These are phyloP conservation scores for Chaenocephalus aceratus DNA, from an alignment of 2,113 vertebrate species.

Conservation along the genomic window DNA sequence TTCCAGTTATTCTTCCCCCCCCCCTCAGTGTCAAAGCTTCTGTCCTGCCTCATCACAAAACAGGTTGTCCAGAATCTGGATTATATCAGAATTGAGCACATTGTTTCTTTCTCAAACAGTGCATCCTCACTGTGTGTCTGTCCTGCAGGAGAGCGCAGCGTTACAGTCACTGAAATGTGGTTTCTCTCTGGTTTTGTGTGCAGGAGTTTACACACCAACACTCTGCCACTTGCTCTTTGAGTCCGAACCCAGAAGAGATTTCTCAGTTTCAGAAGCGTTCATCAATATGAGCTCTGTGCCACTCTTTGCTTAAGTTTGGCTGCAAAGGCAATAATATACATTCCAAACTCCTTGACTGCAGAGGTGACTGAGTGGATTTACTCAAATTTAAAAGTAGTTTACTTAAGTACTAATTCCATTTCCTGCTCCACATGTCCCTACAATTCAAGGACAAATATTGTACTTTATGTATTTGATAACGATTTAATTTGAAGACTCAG, in stretches of 20 bases:
- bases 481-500: too few species aligned
- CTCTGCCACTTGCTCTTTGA: not conserved
- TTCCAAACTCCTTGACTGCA: not conserved
- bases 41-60: constrained; percentile 8
- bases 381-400: too few species aligned
- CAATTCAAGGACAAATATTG: too few species aligned
- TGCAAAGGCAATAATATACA: not conserved
- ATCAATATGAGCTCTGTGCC: not conserved
- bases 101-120: constrained; percentile 1
- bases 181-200: constrained; percentile 35
- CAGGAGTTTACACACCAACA: constrained; percentile 3
- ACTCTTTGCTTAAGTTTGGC: not conserved
- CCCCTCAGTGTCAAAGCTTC: not conserved
- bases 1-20: too few species aligned
- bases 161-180: constrained; percentile 29
- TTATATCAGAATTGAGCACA: not conserved
- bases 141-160: constrained; percentile 1
- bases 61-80: constrained; percentile 5
- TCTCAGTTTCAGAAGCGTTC: constrained; percentile 19
- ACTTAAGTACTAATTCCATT: too few species aligned
- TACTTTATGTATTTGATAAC: too few species aligned
- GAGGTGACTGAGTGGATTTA: too few species aligned
- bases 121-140: not conserved
- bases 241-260: not conserved
- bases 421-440: too few species aligned